Conservation (phyloP, 2,888 invertebrate genomes). For the Cephus rjabovi region DNA sequence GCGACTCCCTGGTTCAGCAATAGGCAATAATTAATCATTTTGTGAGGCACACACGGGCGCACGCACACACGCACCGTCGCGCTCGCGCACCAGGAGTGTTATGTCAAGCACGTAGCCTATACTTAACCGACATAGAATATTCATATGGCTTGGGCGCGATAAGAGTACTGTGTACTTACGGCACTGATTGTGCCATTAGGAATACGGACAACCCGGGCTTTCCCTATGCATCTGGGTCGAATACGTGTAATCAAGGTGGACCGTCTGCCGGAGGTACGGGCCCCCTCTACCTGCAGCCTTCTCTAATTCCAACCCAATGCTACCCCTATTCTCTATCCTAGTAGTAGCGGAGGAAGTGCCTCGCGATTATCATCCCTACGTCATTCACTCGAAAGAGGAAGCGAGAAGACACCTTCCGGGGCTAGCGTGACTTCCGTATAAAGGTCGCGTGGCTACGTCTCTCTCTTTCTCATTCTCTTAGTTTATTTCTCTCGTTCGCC, state of each 20-base stretch:
- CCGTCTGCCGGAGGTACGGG: not conserved
- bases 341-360: not conserved
- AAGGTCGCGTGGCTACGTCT: not conserved
- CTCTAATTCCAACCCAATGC: not conserved
- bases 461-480: conserved; percentile 22
- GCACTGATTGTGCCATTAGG: conserved; percentile 52
- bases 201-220: conserved; percentile 30
- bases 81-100: conserved; percentile 30
- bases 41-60: conserved; percentile 34
- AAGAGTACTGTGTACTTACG: conserved; percentile 53
- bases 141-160: conserved; percentile 54
- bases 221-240: conserved; percentile 48
- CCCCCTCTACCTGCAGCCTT: not conserved
- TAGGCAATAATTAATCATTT: conserved; percentile 63
- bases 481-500: not conserved
- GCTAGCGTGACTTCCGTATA: not conserved
- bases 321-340: not conserved
- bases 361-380: not conserved
- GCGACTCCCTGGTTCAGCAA: conserved; percentile 35
- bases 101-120: conserved; percentile 50
- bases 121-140: conserved; percentile 59
- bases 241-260: not conserved
- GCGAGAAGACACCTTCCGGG: not conserved
- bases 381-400: not conserved
- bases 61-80: conserved; percentile 11